Percentiles rank a stretch among this genome's conserved stretches.
Evolutionary conservation across 2,113 vertebrate genomes (phyloP).

Genomic region (Ptychochromis oligacanthus): DNA sequence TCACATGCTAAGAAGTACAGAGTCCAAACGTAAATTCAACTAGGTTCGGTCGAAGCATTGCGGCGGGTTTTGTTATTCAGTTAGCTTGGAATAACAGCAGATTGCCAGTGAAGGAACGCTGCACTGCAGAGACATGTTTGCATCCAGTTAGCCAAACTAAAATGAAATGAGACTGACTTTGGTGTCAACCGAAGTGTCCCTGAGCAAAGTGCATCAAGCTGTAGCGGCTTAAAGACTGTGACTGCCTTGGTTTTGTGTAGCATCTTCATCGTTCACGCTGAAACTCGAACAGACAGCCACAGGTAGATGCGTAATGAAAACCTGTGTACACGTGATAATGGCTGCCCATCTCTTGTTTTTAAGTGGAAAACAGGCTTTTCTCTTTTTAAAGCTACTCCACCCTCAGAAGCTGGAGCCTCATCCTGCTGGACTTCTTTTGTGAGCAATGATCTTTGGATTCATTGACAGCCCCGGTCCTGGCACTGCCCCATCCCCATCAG

Average conservation of each 20-base stretch:
- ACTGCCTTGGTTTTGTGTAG: background rate
- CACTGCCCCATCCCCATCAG: slow-evolving; percentile 60
- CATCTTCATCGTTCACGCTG: background rate
- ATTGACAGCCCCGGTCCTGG: slow-evolving; percentile 66
- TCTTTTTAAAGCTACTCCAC: background rate
- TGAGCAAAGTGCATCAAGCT: background rate
- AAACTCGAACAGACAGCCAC: background rate
- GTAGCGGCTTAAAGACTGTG: background rate
- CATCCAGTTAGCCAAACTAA: background rate
- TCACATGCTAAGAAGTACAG: background rate
- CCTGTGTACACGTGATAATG: background rate
- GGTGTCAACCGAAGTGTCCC: background rate
- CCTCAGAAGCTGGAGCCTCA: slow-evolving; percentile 8
- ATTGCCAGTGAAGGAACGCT: slow-evolving; percentile 33
- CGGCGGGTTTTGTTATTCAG: slow-evolving; percentile 15
- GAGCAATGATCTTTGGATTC: slow-evolving; percentile 50
- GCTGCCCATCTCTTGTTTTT: background rate
- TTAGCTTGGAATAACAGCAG: slow-evolving; percentile 34
- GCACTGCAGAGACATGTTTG: slow-evolving; percentile 48
- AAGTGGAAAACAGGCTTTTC: background rate
- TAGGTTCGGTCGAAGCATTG: background rate
- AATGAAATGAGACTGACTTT: slow-evolving; percentile 17
- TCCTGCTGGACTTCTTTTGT: slow-evolving; percentile 43
- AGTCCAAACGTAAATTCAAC: background rate
- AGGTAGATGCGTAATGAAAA: background rate